Evolutionary conservation across 2,888 invertebrate genomes (phyloP).

Genomic region (Tryphoninae sp.): DNA sequence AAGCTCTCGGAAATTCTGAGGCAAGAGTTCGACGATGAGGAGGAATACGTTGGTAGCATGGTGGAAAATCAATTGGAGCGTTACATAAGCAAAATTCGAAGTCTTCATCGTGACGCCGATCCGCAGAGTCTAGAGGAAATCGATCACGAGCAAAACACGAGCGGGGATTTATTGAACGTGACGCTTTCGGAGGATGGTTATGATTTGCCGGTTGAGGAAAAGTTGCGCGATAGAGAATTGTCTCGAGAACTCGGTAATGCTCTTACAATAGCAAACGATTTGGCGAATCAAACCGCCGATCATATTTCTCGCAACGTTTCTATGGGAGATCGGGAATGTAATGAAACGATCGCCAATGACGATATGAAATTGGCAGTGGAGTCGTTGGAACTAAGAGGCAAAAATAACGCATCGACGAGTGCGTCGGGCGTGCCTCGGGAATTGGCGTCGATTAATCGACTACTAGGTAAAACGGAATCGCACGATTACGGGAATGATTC

Average conservation of each 20-base stretch:
- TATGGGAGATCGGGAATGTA: neutral
- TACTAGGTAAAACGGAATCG: conserved; percentile 55
- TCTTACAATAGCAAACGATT: conserved; percentile 68
- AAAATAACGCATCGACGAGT: conserved; percentile 5
- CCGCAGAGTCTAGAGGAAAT: conserved; percentile 70
- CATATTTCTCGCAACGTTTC: conserved; percentile 2
- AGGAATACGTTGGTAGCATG: conserved; percentile 45
- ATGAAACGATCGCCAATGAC: neutral
- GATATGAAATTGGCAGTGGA: neutral
- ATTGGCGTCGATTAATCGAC: conserved; percentile 55
- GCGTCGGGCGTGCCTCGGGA: neutral
- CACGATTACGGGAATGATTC: conserved; percentile 42
- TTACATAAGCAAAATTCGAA: conserved; percentile 74
- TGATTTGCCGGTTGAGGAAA: conserved; percentile 63
- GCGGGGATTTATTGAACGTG: conserved; percentile 75
- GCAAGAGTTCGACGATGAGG: conserved; percentile 40
- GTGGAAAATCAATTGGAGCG: conserved; percentile 74
- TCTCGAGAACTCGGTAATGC: conserved; percentile 65
- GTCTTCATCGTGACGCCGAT: conserved; percentile 69
- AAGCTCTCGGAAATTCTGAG: conserved; percentile 28
- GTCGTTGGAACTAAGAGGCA: neutral
- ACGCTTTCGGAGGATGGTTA: conserved; percentile 72
- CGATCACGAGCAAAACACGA: conserved; percentile 76
- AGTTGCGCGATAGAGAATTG: conserved; percentile 56
- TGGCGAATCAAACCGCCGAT: conserved; percentile 59